phyloP scores from a whole-genome alignment of 2,113 vertebrate genomes.

The Oplegnathus fasciatus region DNA sequence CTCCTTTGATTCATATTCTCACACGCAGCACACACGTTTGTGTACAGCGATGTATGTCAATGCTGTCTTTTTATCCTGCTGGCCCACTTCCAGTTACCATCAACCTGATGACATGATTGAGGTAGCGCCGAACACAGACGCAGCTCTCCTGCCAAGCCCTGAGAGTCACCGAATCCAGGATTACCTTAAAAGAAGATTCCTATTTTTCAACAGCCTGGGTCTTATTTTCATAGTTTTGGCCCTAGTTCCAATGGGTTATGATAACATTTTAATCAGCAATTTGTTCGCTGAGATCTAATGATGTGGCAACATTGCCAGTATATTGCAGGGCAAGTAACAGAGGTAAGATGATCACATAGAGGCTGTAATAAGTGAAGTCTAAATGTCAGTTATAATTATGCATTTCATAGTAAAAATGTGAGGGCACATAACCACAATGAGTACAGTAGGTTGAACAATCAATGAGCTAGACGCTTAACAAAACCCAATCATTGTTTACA shows the following conservation, averaged over 20 bases:
- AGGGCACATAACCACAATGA: background rate
- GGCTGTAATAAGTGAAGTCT: background rate
- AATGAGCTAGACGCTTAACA: background rate
- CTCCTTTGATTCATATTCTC: slow-evolving; percentile 20
- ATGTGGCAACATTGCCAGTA: too few species aligned
- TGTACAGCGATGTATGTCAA: background rate
- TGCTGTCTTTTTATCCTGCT: slow-evolving; percentile 21
- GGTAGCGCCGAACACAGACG: background rate
- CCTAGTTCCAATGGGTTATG: background rate
- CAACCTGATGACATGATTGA: slow-evolving; percentile 5
- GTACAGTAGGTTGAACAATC: background rate
- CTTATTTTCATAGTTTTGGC: background rate
- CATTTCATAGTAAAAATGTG: background rate
- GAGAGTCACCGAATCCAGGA: background rate
- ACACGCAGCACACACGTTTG: slow-evolving; percentile 4
- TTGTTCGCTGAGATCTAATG: background rate
- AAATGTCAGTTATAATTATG: background rate
- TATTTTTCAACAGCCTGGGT: background rate
- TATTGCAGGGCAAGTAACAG: background rate
- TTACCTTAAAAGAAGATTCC: background rate
- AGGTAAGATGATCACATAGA: background rate
- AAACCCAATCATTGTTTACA: background rate
- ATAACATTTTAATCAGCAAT: background rate
- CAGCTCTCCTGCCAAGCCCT: background rate
- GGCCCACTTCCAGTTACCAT: slow-evolving; percentile 18